Base-by-base conservation (phyloP, 2,888 invertebrate species). In the Platycheirus albimanus region DNA sequence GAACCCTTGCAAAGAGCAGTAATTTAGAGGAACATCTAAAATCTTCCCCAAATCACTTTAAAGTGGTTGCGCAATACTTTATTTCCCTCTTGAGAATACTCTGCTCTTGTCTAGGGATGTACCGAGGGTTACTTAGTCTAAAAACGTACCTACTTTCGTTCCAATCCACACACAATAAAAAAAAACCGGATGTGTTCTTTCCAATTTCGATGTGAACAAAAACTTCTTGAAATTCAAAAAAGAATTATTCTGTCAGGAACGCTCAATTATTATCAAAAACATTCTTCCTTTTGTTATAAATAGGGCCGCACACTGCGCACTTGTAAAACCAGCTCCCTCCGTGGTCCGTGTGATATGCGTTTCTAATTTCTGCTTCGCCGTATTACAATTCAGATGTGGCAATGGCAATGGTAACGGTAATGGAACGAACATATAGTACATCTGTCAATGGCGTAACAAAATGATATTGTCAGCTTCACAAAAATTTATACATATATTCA, bases 141-240 rank as follows among this genome's bases (percentile, higher is more conserved):
- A 13, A 30, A 19, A 47, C 33, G 63, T 19, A 33, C 20, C 15
- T n/a, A n/a, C n/a, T n/a, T n/a, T n/a, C n/a, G n/a, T 47, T 3
- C 30, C 19, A 13, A 33, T n/a, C 13, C 0, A n/a, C n/a, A n/a
- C n/a, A n/a, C n/a, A n/a, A n/a, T n/a, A n/a, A n/a, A n/a, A n/a
- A 13, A 11, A 6, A 36, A 54, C 66, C 66, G 66, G 66, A 74
- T 41, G 47, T 64, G 7, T 28, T 38, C 72, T 56, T 38, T 36
- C 47, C 54, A 72, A 54, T 20, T 61, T 15, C 7, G 3, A 38
- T 11, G 11, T 28, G 3, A 30, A 41, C 41, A 47, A 56, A 56
- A 36, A 38, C 7, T 17, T 6, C 49, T 49, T 49, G 19, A 56
- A 58, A 58, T 61, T 38, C 15, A 1, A 30, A 33, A 8, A 45